Conservation (phyloP, 1,140 invertebrate species). For the Zophobas morio region DNA sequence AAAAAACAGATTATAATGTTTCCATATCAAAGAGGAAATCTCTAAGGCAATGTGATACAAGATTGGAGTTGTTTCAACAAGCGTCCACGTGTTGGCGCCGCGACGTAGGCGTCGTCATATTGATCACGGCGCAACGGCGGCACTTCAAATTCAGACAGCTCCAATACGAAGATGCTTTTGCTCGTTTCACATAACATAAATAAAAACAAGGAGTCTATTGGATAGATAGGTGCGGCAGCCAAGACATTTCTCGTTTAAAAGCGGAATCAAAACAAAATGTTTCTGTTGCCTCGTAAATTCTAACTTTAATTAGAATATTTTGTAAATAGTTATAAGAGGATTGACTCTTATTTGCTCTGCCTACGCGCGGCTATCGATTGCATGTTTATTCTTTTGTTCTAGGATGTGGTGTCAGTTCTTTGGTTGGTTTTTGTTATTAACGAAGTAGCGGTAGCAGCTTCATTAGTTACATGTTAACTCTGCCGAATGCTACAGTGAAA, state of each 20-base stretch:
- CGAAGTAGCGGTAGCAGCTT: too few species aligned
- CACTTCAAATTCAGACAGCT: constrained; percentile 25
- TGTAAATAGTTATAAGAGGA: not conserved
- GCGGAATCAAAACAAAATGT: not conserved
- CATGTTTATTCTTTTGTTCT: too few species aligned
- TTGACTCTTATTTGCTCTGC: not conserved
- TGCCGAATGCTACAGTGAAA: too few species aligned
- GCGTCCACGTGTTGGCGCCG: constrained; percentile 32
- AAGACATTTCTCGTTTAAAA: not conserved
- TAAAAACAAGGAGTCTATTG: not conserved
- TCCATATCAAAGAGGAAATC: constrained; percentile 32
- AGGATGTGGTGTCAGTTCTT: too few species aligned
- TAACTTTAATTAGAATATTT: constrained; percentile 8
- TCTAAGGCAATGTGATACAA: not conserved
- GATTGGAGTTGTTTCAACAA: not conserved
- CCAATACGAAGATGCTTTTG: not conserved
- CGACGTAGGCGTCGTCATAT: constrained; percentile 35
- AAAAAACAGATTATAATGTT: constrained; percentile 26
- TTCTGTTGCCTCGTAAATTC: constrained; percentile 6
- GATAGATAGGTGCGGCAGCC: not conserved
- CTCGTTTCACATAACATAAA: not conserved
- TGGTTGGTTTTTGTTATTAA: too few species aligned
- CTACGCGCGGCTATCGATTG: not conserved
- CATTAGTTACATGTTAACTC: too few species aligned
- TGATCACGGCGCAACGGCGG: constrained; percentile 36